phyloP scores from a whole-genome alignment of 2,888 invertebrate species.

The Schizaphis graminum region DNA sequence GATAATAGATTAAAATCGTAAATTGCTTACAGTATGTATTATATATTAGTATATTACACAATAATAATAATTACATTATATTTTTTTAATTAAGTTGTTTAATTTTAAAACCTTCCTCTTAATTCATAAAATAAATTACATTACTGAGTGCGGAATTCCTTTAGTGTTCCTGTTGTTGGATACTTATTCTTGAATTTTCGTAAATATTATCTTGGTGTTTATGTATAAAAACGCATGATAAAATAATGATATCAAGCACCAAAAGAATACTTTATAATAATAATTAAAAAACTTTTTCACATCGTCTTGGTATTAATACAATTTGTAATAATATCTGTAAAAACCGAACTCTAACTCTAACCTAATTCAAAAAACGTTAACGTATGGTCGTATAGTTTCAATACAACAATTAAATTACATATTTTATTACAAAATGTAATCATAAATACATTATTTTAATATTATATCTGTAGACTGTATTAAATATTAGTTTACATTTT shows the following conservation, averaged over 20 bases:
- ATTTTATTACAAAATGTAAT: not conserved
- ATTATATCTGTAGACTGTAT: not conserved
- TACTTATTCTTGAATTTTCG: not conserved
- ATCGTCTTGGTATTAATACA: not conserved
- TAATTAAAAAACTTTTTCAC: not conserved
- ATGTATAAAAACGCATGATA: not conserved
- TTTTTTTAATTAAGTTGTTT: not conserved
- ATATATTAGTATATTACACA: not conserved
- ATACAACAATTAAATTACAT: not conserved
- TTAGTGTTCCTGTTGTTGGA: not conserved
- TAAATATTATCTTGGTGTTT: not conserved
- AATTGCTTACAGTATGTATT: not conserved
- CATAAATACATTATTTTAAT: not conserved
- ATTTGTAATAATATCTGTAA: too few species aligned
- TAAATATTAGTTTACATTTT: too few species aligned
- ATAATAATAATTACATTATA: not conserved
- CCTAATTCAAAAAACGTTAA: not conserved
- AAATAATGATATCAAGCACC: not conserved
- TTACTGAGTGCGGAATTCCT: not conserved
- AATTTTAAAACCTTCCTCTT: not conserved
- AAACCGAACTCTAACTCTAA: too few species aligned
- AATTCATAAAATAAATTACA: not conserved
- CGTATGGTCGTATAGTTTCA: not conserved
- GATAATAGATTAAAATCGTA: not conserved
- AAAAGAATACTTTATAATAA: not conserved